These are phyloP conservation scores for Diplodus puntazzo DNA, from an alignment of 2,797 vertebrate species.

Conservation along the genomic window DNA sequence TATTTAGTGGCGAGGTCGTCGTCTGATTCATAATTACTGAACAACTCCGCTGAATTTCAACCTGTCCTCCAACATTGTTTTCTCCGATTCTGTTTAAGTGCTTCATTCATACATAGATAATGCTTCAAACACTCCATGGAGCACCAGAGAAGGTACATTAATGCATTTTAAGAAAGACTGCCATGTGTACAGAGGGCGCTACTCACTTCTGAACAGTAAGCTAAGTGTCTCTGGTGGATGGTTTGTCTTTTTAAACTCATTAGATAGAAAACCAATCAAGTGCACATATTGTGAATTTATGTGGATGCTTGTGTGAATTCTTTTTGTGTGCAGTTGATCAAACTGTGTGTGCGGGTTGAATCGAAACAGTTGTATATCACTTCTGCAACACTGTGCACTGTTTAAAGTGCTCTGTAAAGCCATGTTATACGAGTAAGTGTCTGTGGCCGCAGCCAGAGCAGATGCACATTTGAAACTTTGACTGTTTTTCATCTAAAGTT, in stretches of 20 bases:
- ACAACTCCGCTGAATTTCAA: background rate
- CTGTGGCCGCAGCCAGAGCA: slow-evolving; percentile 58
- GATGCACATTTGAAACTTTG: slow-evolving; percentile 36
- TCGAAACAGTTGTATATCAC: slow-evolving; percentile 37
- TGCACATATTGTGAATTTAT: slow-evolving; percentile 37
- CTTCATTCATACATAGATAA: background rate
- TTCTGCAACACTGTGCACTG: slow-evolving; percentile 27
- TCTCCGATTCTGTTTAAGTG: slow-evolving; percentile 7
- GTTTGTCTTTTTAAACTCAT: background rate
- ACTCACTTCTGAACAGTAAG: background rate
- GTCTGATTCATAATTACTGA: background rate
- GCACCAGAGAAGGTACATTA: background rate
- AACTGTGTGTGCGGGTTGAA: background rate
- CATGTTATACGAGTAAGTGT: slow-evolving; percentile 14
- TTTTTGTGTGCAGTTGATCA: slow-evolving; percentile 1
- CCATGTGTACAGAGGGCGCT: background rate
- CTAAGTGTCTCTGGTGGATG: slow-evolving; percentile 22
- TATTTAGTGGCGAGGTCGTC: background rate
- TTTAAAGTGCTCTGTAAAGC: slow-evolving; percentile 24
- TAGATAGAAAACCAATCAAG: slow-evolving; percentile 7
- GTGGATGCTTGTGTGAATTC: background rate
- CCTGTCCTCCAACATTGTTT: background rate
- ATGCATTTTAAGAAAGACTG: background rate
- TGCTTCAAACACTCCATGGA: background rate
- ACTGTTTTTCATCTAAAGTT: slow-evolving; percentile 67